Conservation (phyloP, 2,113 vertebrate genomes). For the Neogobius melanostomus region DNA sequence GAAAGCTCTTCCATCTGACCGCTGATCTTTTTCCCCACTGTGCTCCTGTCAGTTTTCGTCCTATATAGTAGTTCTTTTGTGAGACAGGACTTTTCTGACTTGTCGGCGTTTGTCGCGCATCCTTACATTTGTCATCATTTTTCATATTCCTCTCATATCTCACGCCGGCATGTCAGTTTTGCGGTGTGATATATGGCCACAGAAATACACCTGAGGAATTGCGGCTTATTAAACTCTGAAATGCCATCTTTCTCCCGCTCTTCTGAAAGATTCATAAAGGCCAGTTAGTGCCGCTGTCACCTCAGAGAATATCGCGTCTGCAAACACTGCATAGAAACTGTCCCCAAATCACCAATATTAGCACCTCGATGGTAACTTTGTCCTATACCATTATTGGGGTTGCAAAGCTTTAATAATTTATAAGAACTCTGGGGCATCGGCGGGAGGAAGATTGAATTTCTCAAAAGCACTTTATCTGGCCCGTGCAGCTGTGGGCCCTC, state of each 20-base stretch:
- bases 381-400: conserved; percentile 50
- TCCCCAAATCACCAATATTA: conserved; percentile 69
- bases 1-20: no score
- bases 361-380: conserved; percentile 59
- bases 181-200: conserved; percentile 13
- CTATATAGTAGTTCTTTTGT: not conserved
- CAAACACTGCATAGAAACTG: conserved; percentile 50
- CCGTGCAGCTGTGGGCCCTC: conserved; percentile 84
- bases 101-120: not conserved
- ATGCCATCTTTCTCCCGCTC: conserved; percentile 37
- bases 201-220: conserved; percentile 24
- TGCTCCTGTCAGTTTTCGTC: no score
- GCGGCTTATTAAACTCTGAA: conserved; percentile 50
- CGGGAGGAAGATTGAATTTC: conserved; percentile 72
- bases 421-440: conserved; percentile 66
- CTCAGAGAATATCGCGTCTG: conserved; percentile 39
- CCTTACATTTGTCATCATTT: conserved; percentile 27
- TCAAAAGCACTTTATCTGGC: conserved; percentile 91
- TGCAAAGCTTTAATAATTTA: conserved; percentile 72
- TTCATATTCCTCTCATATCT: conserved; percentile 20
- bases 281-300: conserved; percentile 58
- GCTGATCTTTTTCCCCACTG: not conserved
- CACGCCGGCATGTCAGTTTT: conserved; percentile 21
- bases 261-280: conserved; percentile 66
- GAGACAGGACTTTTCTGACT: conserved; percentile 17